phyloP scores from a whole-genome alignment of 2,888 invertebrate genomes.

The Metalampra italica region DNA sequence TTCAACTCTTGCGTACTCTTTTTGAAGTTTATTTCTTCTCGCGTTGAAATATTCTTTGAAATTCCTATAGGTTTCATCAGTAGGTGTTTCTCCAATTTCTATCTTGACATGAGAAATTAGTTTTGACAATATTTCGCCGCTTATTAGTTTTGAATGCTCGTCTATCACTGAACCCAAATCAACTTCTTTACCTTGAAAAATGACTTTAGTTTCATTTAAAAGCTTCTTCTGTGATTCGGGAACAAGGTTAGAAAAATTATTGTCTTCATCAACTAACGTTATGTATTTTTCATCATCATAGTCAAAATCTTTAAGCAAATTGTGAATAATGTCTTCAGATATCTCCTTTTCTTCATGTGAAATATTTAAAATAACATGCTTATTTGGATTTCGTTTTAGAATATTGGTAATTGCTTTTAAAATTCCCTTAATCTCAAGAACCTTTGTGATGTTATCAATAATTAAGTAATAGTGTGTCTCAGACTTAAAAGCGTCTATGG shows the following conservation, averaged over 20 bases:
- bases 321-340: not conserved
- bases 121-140: not conserved
- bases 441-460: not conserved
- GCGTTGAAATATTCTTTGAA: too few relatives aligned
- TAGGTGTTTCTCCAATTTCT: too few relatives aligned
- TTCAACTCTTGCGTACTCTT: too few relatives aligned
- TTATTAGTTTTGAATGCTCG: not conserved
- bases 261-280: not conserved
- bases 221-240: not conserved
- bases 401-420: too few relatives aligned
- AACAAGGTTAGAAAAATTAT: not conserved
- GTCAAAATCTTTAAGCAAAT: not conserved
- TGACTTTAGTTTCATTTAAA: not conserved
- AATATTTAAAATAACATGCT: not conserved
- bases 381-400: not conserved
- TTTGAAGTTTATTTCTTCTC: too few relatives aligned
- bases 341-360: not conserved
- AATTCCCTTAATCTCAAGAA: not conserved
- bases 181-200: not conserved
- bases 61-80: too few relatives aligned
- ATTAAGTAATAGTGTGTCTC: not conserved
- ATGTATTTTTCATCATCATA: not conserved
- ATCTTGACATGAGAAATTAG: not conserved
- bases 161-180: not conserved
- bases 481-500: not conserved